Percentiles rank a stretch among this genome's conserved stretches.
These are phyloP conservation scores for Brachyrhaphis roseni DNA, from an alignment of 2,797 vertebrate genomes.

Conservation along the genomic window DNA sequence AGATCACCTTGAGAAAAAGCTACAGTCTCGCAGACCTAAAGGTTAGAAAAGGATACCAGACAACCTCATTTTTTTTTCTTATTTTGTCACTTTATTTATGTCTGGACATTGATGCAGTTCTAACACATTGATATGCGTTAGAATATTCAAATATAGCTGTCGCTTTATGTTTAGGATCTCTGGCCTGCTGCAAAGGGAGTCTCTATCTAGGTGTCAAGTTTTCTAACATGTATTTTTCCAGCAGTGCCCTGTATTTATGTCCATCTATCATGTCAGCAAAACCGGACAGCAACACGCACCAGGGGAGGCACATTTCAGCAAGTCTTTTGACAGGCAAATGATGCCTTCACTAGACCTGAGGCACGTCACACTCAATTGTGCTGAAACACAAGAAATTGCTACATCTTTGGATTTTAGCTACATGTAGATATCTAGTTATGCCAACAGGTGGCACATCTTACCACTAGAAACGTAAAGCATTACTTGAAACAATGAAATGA, in stretches of 20 bases:
- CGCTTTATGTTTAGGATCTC: not conserved
- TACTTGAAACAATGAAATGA: not conserved
- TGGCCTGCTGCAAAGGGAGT: not conserved
- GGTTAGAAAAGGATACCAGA: constrained; percentile 68
- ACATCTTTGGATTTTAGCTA: not conserved
- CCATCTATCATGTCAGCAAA: not conserved
- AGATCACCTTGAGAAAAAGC: constrained; percentile 92
- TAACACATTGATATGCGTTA: not conserved
- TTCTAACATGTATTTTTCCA: not conserved
- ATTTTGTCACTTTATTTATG: not conserved
- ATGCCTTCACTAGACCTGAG: not conserved
- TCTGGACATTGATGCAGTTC: not conserved
- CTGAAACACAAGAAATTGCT: not conserved
- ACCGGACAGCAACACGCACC: not conserved
- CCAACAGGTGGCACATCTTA: not conserved
- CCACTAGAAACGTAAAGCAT: not conserved
- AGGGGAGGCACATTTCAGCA: not conserved
- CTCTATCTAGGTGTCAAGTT: not conserved
- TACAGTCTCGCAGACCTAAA: constrained; percentile 91
- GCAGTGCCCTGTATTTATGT: not conserved
- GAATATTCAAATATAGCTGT: not conserved
- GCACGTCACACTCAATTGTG: not conserved
- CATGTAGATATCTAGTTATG: not conserved
- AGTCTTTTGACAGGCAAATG: not conserved
- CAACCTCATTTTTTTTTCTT: not conserved